A percentile compares a stretch with the other conserved stretches of the same genome.
phyloP scores from a whole-genome alignment of 2,797 vertebrate species.

The Leptoclinus maculatus region DNA sequence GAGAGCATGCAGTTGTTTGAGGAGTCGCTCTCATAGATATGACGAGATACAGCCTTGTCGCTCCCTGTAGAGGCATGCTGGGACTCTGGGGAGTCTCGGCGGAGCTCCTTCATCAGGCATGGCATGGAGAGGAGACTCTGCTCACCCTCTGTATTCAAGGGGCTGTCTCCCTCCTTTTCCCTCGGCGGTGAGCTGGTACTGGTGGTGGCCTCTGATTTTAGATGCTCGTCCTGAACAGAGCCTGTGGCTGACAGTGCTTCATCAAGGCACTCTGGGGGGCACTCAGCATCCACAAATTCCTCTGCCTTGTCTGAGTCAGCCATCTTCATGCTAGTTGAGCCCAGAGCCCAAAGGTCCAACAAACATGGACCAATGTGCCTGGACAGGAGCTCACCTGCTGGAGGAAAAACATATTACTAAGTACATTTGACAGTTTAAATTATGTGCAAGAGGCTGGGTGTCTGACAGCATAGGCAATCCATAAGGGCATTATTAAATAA shows the following conservation, averaged over 20 bases:
- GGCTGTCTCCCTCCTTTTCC: conserved; percentile 84
- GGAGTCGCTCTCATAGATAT: conserved; percentile 94
- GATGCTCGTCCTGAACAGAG: conserved; percentile 82
- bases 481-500: neutral
- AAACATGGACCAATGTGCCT: conserved; percentile 82
- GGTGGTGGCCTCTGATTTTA: conserved; percentile 86
- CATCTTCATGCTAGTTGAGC: conserved; percentile 94
- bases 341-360: conserved; percentile 79
- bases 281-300: conserved; percentile 89
- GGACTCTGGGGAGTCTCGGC: conserved; percentile 92
- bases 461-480: neutral
- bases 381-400: conserved; percentile 81
- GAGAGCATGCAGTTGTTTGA: conserved; percentile 98
- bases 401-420: conserved; percentile 35
- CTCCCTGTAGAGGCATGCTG: conserved; percentile 91
- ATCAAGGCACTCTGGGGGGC: conserved; percentile 85
- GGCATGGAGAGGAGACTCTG: conserved; percentile 92
- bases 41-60: conserved; percentile 85
- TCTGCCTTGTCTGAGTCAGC: conserved; percentile 92
- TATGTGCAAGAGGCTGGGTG: neutral
- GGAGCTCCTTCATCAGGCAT: conserved; percentile 94
- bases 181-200: conserved; percentile 78
- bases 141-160: conserved; percentile 83
- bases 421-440: neutral
- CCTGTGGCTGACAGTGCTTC: conserved; percentile 78